Base-by-base conservation (phyloP, 2,113 vertebrate genomes). In the Eptesicus fuscus region DNA sequence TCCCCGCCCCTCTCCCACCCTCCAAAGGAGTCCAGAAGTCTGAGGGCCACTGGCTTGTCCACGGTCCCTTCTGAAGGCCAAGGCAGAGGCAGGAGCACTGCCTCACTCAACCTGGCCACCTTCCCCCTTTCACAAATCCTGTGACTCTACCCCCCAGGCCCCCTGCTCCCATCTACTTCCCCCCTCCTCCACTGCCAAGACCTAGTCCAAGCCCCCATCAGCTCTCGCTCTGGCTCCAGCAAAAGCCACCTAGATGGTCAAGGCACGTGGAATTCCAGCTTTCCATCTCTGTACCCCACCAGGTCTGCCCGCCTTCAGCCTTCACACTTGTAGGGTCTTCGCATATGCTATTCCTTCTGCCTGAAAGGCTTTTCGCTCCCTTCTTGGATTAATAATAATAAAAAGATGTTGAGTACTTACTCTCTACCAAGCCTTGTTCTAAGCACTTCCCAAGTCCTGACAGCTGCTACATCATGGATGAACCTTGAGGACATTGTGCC, bases 331-430 rank as follows among this genome's bases (percentile, higher is more conserved):
- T 74, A 73, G 12, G 25, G 79, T 56, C 85, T 77, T 71, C 79
- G 47, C 69, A 56, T 67, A 59, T 11, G 37, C 65, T 85, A 20
- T n/a, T 65, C 25, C 49, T 5, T 51, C 79, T 78, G 18, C 71
- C 85, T 63, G 23, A 88, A 92, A 77, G 70, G 59, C 20, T 77
- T 63, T 69, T 71, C 77, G 35, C 47, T 56, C 85, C 63, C 7
- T 89, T 77, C 42, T 63, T 78, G 53, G 28, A 71, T n/a, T 83
- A 44, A 35, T 71, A 83, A 78, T 85, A 77, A 78, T 77, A 78
- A 69, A 70, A 56, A 83, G 10, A 13, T 86, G 61, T 35, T 22
- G 0, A 70, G 11, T 49, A 53, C 51, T 71, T 47, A 82, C 47
- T 87, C 56, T 67, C 28, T n/a, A 23, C 49, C 65, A 53, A 23